Percentiles rank a stretch among this genome's conserved stretches.
Evolutionary conservation across 2,113 vertebrate species (phyloP).

Genomic region (Cynopterus brachyotis): DNA sequence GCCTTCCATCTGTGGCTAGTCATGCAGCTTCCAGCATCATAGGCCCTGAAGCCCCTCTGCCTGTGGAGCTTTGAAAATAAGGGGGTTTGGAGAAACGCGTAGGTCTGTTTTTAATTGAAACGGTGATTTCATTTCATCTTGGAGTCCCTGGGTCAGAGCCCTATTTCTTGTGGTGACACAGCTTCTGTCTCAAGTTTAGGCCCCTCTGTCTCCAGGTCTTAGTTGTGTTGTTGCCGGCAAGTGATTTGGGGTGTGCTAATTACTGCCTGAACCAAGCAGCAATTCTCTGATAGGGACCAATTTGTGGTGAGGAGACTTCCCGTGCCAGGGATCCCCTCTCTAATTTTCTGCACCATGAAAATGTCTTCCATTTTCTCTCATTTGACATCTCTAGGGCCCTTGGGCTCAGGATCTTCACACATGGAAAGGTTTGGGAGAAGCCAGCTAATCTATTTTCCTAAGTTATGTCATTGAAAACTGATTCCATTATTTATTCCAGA

Average conservation of each 20-base stretch:
- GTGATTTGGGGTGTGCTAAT: constrained; percentile 44
- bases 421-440: constrained; percentile 5
- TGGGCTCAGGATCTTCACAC: neutral
- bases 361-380: constrained; percentile 24
- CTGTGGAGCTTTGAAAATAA: neutral
- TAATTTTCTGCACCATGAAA: constrained; percentile 36
- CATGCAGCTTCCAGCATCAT: neutral
- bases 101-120: constrained; percentile 40
- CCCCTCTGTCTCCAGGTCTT: neutral
- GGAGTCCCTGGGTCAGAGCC: neutral
- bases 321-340: constrained; percentile 12
- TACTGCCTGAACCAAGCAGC: neutral
- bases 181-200: constrained; percentile 22
- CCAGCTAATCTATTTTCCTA: constrained; percentile 42
- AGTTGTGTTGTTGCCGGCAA: neutral
- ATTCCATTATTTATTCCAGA: constrained; percentile 55
- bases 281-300: neutral
- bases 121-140: constrained; percentile 10
- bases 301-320: constrained; percentile 48
- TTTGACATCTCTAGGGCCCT: neutral
- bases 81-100: neutral
- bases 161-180: neutral
- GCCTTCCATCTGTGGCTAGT: neutral
- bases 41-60: neutral
- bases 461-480: constrained; percentile 23